A percentile compares a stretch with the other conserved stretches of the same genome.
Evolutionary conservation across 2,113 vertebrate species (phyloP).

Genomic region (Tragelaphus scriptus): DNA sequence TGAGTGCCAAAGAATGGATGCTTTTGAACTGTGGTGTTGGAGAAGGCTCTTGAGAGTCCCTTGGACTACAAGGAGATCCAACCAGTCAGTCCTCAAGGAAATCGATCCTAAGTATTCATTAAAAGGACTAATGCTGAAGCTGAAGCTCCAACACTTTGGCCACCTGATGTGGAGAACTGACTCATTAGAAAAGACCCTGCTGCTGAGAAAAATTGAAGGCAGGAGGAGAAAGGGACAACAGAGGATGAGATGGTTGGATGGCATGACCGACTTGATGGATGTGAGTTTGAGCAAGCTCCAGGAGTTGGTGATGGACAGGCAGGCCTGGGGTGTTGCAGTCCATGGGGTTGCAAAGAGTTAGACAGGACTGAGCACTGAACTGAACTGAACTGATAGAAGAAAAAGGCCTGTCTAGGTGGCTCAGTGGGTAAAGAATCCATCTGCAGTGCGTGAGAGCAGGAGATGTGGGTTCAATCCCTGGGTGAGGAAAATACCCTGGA

Average conservation of each 20-base stretch:
- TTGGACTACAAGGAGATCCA: neutral
- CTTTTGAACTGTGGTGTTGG: neutral
- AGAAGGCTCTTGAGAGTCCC: neutral
- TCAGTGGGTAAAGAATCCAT: neutral
- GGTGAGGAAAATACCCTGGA: neutral
- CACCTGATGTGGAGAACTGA: neutral
- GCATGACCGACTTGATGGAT: neutral
- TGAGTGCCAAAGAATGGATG: neutral
- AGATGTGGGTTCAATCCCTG: neutral
- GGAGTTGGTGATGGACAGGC: neutral
- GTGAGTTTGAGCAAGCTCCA: neutral
- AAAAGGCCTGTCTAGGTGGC: neutral
- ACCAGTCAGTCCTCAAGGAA: neutral
- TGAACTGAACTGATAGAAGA: neutral
- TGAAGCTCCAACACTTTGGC: neutral
- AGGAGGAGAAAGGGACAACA: neutral
- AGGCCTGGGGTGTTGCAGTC: neutral
- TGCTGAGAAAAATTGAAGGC: neutral
- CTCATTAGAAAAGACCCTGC: neutral
- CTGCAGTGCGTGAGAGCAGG: rapidly evolving
- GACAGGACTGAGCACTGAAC: neutral
- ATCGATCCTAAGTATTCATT: neutral
- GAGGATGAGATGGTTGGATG: neutral
- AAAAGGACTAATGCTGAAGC: neutral
- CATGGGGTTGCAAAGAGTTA: neutral